phyloP scores from a whole-genome alignment of 2,888 invertebrate genomes.

The Diarsia dahlii region DNA sequence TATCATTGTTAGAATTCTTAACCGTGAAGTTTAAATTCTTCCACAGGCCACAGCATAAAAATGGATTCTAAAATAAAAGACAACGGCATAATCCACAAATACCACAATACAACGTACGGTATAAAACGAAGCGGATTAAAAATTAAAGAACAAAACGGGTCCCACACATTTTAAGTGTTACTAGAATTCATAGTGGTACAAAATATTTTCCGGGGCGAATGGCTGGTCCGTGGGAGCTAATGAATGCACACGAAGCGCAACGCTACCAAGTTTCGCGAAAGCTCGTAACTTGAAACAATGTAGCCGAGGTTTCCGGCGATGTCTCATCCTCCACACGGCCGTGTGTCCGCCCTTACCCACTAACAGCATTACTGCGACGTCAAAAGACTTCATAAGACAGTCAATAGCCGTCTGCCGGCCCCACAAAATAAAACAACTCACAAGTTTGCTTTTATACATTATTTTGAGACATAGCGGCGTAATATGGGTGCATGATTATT shows the following conservation, averaged over 20 bases:
- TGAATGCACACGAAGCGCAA: conserved; percentile 35
- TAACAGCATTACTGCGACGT: conserved; percentile 65
- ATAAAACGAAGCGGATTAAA: conserved; percentile 40
- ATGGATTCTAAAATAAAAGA: conserved; percentile 14
- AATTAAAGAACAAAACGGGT: conserved; percentile 1
- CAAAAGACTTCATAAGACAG: conserved; percentile 59
- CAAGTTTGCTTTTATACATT: conserved; percentile 26
- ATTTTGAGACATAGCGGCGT: conserved; percentile 27
- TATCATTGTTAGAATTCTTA: not conserved
- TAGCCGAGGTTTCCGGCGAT: conserved; percentile 24
- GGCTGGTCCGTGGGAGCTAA: conserved; percentile 27
- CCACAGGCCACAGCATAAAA: no score
- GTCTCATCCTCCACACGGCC: conserved; percentile 54
- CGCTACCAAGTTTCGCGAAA: conserved; percentile 39
- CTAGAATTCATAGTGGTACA: conserved; percentile 27
- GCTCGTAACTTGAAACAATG: conserved; percentile 58
- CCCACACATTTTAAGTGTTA: conserved; percentile 26
- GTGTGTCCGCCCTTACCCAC: conserved; percentile 51
- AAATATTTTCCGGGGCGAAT: conserved; percentile 42
- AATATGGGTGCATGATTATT: conserved; percentile 31
- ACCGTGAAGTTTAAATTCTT: not conserved
- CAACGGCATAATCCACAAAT: not conserved
- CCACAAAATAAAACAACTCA: conserved; percentile 35
- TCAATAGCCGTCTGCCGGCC: conserved; percentile 38
- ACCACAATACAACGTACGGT: conserved; percentile 10